Percentiles rank a stretch among this genome's conserved stretches.
Evolutionary conservation across 2,888 invertebrate species (phyloP).

Genomic region (Aporophyla lueneburgensis): DNA sequence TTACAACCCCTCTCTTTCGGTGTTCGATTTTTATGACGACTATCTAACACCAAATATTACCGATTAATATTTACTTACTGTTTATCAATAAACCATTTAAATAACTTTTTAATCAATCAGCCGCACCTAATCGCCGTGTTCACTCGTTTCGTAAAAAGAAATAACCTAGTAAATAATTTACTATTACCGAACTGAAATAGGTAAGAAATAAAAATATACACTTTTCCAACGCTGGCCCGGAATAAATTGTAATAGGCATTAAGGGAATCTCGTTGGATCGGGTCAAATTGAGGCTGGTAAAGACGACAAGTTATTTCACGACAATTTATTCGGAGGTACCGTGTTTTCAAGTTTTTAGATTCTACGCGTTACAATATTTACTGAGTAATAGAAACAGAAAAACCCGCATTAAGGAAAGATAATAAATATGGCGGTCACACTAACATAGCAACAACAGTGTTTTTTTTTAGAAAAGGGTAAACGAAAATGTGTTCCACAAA

Average conservation of each 20-base stretch:
- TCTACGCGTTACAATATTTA: neutral
- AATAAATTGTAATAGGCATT: conserved; percentile 22
- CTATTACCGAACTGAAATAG: conserved; percentile 13
- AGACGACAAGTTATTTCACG: neutral
- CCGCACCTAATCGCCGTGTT: conserved; percentile 1
- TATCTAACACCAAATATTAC: no score
- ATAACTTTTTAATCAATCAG: neutral
- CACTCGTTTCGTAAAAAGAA: conserved; percentile 4
- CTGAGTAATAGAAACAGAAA: neutral
- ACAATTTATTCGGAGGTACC: neutral
- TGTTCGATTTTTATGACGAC: neutral
- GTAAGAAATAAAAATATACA: conserved; percentile 18
- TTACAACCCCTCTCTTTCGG: neutral
- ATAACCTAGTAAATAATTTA: neutral
- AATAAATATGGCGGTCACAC: no score
- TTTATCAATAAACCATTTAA: neutral
- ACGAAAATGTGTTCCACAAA: neutral
- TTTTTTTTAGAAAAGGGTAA: neutral
- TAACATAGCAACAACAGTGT: neutral
- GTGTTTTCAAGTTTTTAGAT: neutral
- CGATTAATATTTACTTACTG: neutral
- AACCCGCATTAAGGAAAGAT: neutral
- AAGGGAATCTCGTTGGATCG: conserved; percentile 27
- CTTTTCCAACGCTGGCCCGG: conserved; percentile 3
- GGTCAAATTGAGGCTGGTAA: conserved; percentile 18